These are phyloP conservation scores for Nomada ferruginata DNA, from an alignment of 2,888 invertebrate genomes.

Conservation along the genomic window DNA sequence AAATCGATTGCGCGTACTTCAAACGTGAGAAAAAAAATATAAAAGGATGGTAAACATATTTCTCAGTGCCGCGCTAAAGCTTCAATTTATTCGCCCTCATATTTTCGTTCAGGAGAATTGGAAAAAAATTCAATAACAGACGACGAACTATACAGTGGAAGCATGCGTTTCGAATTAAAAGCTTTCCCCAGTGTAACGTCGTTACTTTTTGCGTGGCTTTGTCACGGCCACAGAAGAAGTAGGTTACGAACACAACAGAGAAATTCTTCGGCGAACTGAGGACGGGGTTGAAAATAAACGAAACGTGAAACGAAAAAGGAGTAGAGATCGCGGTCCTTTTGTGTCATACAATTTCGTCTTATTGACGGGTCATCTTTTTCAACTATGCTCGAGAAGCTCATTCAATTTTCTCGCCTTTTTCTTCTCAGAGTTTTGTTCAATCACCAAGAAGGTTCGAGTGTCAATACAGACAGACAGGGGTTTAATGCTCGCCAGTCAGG, in stretches of 20 bases:
- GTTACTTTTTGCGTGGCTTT: conserved; percentile 17
- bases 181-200: not conserved
- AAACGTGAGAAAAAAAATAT: too few species aligned
- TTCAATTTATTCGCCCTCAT: too few species aligned
- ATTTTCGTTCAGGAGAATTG: not conserved
- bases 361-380: not conserved
- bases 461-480: not conserved
- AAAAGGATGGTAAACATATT: not conserved
- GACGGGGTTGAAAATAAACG: conserved; percentile 12
- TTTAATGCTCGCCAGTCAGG: not conserved
- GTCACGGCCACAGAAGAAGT: conserved; percentile 8
- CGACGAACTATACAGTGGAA: not conserved
- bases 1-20: too few species aligned
- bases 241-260: conserved; percentile 9
- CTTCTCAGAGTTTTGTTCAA: not conserved
- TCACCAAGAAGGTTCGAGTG: not conserved
- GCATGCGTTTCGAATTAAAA: not conserved
- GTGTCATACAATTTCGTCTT: not conserved
- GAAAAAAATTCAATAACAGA: not conserved
- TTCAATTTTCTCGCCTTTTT: not conserved
- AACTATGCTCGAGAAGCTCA: not conserved
- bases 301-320: not conserved
- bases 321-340: not conserved
- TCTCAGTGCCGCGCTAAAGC: too few species aligned
- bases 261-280: not conserved